Conservation (phyloP, 2,888 invertebrate genomes). For the Drosophila mulleri region DNA sequence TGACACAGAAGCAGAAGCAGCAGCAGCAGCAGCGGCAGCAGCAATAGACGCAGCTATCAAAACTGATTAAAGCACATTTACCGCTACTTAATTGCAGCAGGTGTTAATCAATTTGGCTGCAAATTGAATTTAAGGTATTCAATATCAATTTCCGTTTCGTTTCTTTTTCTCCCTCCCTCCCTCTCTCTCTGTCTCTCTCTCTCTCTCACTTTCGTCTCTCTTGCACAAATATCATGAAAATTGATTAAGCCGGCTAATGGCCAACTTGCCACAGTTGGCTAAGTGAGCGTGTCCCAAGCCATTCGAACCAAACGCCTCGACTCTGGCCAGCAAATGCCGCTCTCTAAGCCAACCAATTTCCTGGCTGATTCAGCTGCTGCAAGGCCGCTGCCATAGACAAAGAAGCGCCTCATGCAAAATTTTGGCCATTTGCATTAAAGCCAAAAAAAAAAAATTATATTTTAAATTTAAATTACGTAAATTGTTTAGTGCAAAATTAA, state of each 20-base stretch:
- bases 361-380: slow-evolving; percentile 38
- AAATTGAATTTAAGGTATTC: slow-evolving; percentile 56
- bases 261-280: slow-evolving; percentile 51
- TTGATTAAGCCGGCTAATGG: slow-evolving; percentile 45
- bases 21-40: too few species aligned
- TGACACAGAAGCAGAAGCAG: slow-evolving; percentile 3
- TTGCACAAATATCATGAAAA: slow-evolving; percentile 35
- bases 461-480: slow-evolving; percentile 8
- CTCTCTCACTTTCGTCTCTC: not conserved
- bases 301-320: slow-evolving; percentile 33
- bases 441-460: slow-evolving; percentile 23
- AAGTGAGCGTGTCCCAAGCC: slow-evolving; percentile 65
- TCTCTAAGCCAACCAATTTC: slow-evolving; percentile 54
- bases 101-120: slow-evolving; percentile 51
- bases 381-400: slow-evolving; percentile 15
- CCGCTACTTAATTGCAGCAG: slow-evolving; percentile 44
- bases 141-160: slow-evolving; percentile 57
- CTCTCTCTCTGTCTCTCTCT: not conserved
- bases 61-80: slow-evolving; percentile 22
- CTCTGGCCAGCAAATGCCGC: slow-evolving; percentile 36
- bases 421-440: slow-evolving; percentile 23
- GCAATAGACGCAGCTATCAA: not conserved
- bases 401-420: slow-evolving; percentile 55
- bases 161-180: not conserved
- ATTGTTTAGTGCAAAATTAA: too few species aligned